Evolutionary conservation across 2,113 vertebrate genomes (phyloP).

Genomic region (Nettapus auritus): DNA sequence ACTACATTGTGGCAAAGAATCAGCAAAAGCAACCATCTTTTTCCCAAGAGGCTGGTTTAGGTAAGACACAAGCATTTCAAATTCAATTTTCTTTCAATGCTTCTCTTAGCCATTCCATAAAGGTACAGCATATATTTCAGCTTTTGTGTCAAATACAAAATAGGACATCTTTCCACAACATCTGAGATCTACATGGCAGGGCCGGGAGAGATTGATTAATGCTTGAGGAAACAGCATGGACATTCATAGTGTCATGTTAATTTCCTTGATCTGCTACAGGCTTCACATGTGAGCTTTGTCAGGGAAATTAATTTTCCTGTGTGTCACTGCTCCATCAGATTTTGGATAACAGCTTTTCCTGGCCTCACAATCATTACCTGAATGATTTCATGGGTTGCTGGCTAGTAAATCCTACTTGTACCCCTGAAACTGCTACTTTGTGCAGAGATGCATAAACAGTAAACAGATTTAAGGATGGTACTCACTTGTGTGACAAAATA

Average conservation of each 20-base stretch:
- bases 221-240: not conserved
- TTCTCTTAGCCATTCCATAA: not conserved
- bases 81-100: not conserved
- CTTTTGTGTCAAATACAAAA: not conserved
- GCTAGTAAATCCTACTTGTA: not conserved
- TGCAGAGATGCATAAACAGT: not conserved
- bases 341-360: not conserved
- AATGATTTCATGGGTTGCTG: not conserved
- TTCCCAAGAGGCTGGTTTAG: not conserved
- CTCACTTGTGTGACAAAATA: not conserved
- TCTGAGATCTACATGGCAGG: not conserved
- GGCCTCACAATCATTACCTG: not conserved
- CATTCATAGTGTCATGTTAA: not conserved
- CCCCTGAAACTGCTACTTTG: not conserved
- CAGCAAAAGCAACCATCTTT: slow-evolving; percentile 4
- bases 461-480: not conserved
- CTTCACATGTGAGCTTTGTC: not conserved
- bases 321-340: rapidly evolving
- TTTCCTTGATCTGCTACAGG: not conserved
- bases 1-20: not conserved
- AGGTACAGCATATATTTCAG: not conserved
- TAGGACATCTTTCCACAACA: not conserved
- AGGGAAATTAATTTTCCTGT: not conserved
- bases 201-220: not conserved
- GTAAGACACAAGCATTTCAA: not conserved